phyloP scores from a whole-genome alignment of 2,888 invertebrate species.

The Tetranychus piercei region DNA sequence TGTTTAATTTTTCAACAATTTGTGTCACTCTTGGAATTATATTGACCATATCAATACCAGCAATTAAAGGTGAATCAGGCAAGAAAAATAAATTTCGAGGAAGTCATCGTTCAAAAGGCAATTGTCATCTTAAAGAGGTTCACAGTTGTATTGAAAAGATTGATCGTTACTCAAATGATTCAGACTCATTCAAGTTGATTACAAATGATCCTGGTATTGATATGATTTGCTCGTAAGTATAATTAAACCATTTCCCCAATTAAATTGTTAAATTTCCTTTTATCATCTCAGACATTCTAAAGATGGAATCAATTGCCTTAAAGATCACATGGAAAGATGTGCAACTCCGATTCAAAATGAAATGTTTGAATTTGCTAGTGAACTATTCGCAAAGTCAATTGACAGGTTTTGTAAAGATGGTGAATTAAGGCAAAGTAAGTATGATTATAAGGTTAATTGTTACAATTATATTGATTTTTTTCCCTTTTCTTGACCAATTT shows the following conservation, averaged over 20 bases:
- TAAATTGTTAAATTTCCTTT: background rate
- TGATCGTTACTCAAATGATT: background rate
- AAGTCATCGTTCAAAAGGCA: background rate
- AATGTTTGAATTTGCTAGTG: background rate
- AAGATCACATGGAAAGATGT: constrained; percentile 1
- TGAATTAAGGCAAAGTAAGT: constrained; percentile 1
- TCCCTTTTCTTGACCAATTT: background rate
- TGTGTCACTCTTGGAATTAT: background rate
- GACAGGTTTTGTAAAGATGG: constrained; percentile 5
- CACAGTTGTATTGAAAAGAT: background rate
- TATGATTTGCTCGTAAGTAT: background rate
- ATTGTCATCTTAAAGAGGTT: background rate
- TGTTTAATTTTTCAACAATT: too few relatives aligned
- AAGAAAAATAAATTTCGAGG: background rate
- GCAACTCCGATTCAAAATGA: constrained; percentile 8
- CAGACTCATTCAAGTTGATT: background rate
- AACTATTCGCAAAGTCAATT: background rate
- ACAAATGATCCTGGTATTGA: background rate
- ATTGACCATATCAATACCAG: background rate
- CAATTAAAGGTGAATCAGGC: background rate
- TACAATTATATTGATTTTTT: background rate
- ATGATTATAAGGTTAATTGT: background rate
- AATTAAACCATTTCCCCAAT: background rate
- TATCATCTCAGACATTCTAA: background rate
- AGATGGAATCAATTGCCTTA: background rate